Evolutionary conservation across 2,888 invertebrate species (phyloP).

Genomic region (Caenorhabditis sp.): DNA sequence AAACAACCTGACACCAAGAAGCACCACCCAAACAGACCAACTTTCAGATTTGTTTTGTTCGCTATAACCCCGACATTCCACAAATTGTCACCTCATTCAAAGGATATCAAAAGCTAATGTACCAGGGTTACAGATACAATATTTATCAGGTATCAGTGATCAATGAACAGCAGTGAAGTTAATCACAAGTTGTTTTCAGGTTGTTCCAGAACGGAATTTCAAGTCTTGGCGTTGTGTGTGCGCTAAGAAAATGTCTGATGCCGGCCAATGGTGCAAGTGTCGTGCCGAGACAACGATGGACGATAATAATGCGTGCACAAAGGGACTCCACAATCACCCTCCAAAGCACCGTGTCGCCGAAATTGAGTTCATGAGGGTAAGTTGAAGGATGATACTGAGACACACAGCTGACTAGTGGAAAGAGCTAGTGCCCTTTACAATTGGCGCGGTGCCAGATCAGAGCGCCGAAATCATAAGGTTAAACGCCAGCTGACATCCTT

Average conservation of each 20-base stretch:
- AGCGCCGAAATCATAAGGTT: constrained; percentile 58
- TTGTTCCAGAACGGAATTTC: constrained; percentile 74
- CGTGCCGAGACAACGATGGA: constrained; percentile 81
- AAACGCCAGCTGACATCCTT: constrained; percentile 56
- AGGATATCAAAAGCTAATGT: constrained; percentile 82
- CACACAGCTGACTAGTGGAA: constrained; percentile 42
- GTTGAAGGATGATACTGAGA: constrained; percentile 16
- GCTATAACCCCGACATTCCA: constrained; percentile 79
- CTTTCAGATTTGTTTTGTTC: constrained; percentile 71
- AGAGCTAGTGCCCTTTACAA: constrained; percentile 59
- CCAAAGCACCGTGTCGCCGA: constrained; percentile 82
- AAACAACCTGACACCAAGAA: constrained; percentile 55
- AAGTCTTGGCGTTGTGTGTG: constrained; percentile 82
- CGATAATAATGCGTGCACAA: constrained; percentile 79
- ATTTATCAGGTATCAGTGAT: constrained; percentile 77
- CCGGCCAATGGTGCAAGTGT: constrained; percentile 79
- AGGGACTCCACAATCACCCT: constrained; percentile 81
- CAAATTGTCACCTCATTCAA: constrained; percentile 82
- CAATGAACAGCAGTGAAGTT: constrained; percentile 7
- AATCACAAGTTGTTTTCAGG: constrained; percentile 66
- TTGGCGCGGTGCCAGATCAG: constrained; percentile 61
- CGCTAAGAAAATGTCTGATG: constrained; percentile 81
- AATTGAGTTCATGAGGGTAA: constrained; percentile 82
- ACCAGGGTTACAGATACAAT: constrained; percentile 82
- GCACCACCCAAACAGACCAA: constrained; percentile 31